These are phyloP conservation scores for Cheilosia grossa DNA, from an alignment of 2,888 invertebrate species.

Conservation along the genomic window DNA sequence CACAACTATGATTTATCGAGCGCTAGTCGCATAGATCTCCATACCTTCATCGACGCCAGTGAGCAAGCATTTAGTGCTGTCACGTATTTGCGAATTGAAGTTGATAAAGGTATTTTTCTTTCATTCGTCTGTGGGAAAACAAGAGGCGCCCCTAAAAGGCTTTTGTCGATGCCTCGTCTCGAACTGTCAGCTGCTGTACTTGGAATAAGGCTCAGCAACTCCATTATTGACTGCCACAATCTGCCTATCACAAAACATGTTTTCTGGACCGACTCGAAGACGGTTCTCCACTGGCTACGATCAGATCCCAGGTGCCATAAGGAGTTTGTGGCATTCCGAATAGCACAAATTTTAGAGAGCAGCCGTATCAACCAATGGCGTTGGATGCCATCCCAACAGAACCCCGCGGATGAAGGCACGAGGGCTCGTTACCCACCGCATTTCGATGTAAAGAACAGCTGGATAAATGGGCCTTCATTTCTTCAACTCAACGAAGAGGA, in stretches of 20 bases:
- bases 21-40: not conserved
- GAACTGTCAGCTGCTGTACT: too few species aligned
- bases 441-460: slow-evolving; percentile 13
- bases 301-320: too few species aligned
- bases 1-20: not conserved
- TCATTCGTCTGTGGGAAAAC: slow-evolving; percentile 26
- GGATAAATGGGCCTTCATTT: slow-evolving; percentile 27
- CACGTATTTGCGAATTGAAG: slow-evolving; percentile 25
- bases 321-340: too few species aligned
- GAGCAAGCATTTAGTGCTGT: slow-evolving; percentile 41
- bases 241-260: not conserved
- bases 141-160: slow-evolving; percentile 10
- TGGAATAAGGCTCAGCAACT: too few species aligned
- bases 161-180: slow-evolving; percentile 1
- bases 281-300: slow-evolving; percentile 4
- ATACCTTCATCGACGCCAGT: slow-evolving; percentile 31
- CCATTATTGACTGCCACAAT: too few species aligned
- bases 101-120: not conserved
- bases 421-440: slow-evolving; percentile 9
- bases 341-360: too few species aligned
- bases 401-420: slow-evolving; percentile 33
- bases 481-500: not conserved
- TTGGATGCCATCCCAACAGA: slow-evolving; percentile 30
- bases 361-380: slow-evolving; percentile 9
- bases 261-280: slow-evolving; percentile 28